Evolutionary conservation across 1,140 invertebrate genomes (phyloP).

Genomic region (Tetramorium alpestre): DNA sequence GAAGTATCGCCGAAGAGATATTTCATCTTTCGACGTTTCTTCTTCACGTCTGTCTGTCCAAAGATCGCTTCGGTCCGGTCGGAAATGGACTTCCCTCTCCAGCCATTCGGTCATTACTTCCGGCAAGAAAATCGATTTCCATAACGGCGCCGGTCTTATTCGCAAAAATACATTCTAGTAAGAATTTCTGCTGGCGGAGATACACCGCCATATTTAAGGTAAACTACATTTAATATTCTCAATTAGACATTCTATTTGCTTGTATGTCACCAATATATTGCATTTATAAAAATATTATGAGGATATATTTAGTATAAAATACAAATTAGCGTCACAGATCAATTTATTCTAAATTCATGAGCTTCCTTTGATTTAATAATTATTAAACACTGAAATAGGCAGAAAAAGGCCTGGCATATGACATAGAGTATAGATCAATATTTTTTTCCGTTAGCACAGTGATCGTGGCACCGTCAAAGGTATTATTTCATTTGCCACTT

Average conservation of each 20-base stretch:
- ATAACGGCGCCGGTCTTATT: background rate
- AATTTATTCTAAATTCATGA: background rate
- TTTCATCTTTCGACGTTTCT: constrained; percentile 31
- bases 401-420: background rate
- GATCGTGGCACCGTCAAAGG: background rate
- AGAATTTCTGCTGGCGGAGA: background rate
- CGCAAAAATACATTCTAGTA: background rate
- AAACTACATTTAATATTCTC: background rate
- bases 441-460: background rate
- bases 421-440: background rate
- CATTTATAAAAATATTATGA: background rate
- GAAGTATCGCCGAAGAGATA: constrained; percentile 22
- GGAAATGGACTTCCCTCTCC: constrained; percentile 37
- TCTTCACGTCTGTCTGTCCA: background rate
- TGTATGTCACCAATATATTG: background rate
- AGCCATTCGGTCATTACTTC: constrained; percentile 17
- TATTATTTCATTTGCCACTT: constrained; percentile 38
- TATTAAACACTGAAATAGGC: background rate
- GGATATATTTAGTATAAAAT: background rate
- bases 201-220: background rate
- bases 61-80: constrained; percentile 25
- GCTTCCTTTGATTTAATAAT: background rate
- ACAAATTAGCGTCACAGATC: background rate
- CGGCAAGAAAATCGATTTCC: constrained; percentile 24
- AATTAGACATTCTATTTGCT: background rate